These are phyloP conservation scores for Caenorhabditis afra DNA, from an alignment of 2,888 invertebrate genomes.

Conservation along the genomic window DNA sequence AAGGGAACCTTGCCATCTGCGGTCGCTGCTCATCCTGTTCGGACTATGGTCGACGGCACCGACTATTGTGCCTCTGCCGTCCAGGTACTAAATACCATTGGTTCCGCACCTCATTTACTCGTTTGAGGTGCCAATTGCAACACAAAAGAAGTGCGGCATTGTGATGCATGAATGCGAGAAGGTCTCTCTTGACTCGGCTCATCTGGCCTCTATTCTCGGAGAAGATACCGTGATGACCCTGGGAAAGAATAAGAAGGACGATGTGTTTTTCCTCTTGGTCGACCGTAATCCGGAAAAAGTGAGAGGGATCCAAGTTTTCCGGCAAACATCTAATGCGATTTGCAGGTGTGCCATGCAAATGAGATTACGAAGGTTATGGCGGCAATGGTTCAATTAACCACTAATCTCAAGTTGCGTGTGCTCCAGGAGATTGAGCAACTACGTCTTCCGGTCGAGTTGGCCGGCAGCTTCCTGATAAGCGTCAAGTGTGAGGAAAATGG, in stretches of 20 bases:
- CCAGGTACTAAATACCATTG: conserved; percentile 29
- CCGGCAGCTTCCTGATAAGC: conserved; percentile 47
- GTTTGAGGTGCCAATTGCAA: conserved; percentile 42
- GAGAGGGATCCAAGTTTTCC: neutral
- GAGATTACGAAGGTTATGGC: conserved; percentile 52
- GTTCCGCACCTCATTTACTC: conserved; percentile 10
- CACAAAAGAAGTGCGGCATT: conserved; percentile 49
- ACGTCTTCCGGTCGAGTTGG: conserved; percentile 50
- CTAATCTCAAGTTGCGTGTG: conserved; percentile 49
- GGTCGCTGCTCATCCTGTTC: conserved; percentile 46
- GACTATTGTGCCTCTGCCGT: conserved; percentile 54
- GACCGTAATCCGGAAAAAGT: conserved; percentile 52
- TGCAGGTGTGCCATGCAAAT: conserved; percentile 26
- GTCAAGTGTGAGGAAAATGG: conserved; percentile 42
- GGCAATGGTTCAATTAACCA: conserved; percentile 49
- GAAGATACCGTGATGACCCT: conserved; percentile 42
- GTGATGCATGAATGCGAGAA: conserved; percentile 50
- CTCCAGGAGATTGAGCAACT: conserved; percentile 55
- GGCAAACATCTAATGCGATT: neutral
- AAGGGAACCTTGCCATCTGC: conserved; percentile 54
- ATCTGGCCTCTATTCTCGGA: conserved; percentile 23
- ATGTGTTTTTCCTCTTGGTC: conserved; percentile 30
- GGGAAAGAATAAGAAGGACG: conserved; percentile 49
- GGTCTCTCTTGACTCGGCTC: conserved; percentile 30
- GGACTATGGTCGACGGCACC: conserved; percentile 58